These are phyloP conservation scores for Dipodomys spectabilis DNA, from an alignment of 2,113 vertebrate species.

Conservation along the genomic window DNA sequence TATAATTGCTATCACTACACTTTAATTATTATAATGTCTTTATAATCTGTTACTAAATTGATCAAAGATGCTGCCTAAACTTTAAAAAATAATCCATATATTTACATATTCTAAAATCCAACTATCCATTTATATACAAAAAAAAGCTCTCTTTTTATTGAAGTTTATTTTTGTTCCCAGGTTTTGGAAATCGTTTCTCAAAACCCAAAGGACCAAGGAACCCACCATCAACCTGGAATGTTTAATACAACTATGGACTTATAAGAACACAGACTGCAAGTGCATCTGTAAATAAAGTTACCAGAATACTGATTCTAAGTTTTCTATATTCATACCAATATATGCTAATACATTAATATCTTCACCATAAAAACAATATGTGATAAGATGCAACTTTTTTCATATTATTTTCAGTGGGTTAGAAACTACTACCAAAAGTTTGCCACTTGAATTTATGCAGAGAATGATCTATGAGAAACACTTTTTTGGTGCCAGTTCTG, in stretches of 20 bases:
- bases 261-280: neutral
- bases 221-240: constrained; percentile 92
- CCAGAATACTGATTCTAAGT: constrained; percentile 57
- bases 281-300: constrained; percentile 27
- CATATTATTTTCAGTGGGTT: constrained; percentile 6
- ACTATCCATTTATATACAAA: constrained; percentile 15
- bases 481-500: too few species aligned
- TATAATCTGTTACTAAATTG: constrained; percentile 43
- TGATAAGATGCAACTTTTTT: constrained; percentile 31
- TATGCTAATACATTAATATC: constrained; percentile 22
- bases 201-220: constrained; percentile 96
- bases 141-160: neutral
- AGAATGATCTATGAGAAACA: constrained; percentile 16
- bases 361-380: constrained; percentile 54
- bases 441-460: constrained; percentile 33
- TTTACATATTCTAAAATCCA: constrained; percentile 38
- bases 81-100: constrained; percentile 51
- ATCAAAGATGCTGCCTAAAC: constrained; percentile 32
- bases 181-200: constrained; percentile 93
- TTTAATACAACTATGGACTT: constrained; percentile 77
- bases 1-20: neutral
- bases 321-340: neutral
- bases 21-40: constrained; percentile 50
- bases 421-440: constrained; percentile 15
- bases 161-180: constrained; percentile 83